A percentile compares a stretch with the other conserved stretches of the same genome.
Evolutionary conservation across 1,140 invertebrate genomes (phyloP).

Genomic region (Atta cephalotes): DNA sequence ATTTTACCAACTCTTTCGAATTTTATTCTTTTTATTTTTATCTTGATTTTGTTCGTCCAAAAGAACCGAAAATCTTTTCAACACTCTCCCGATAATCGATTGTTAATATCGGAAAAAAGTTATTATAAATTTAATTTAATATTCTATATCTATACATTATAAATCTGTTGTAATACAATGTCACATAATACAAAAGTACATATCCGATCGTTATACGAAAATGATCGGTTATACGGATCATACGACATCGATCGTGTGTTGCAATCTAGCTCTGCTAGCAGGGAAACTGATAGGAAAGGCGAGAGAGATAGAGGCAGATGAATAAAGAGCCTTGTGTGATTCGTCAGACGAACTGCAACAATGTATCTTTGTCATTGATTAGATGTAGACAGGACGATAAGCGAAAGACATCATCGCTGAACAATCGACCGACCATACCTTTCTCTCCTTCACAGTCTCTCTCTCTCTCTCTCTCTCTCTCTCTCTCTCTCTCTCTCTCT

Average conservation of each 20-base stretch:
- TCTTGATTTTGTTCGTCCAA: background rate
- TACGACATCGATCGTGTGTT: slow-evolving; percentile 17
- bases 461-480: background rate
- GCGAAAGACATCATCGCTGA: slow-evolving; percentile 55
- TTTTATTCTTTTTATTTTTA: slow-evolving; percentile 15
- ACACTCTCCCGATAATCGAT: slow-evolving; percentile 4
- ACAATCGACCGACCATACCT: slow-evolving; percentile 24
- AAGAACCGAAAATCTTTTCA: background rate
- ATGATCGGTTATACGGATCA: slow-evolving; percentile 43
- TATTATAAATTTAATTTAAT: background rate
- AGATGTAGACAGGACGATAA: slow-evolving; percentile 80
- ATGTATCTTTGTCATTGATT: slow-evolving; percentile 82
- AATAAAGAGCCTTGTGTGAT: slow-evolving; percentile 70
- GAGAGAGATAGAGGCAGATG: slow-evolving; percentile 28
- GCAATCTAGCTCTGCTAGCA: background rate
- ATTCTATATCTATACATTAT: no score
- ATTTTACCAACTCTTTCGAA: slow-evolving; percentile 24
- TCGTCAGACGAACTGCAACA: slow-evolving; percentile 77
- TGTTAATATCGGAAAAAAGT: background rate
- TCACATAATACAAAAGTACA: slow-evolving; percentile 8
- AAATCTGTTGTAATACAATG: slow-evolving; percentile 8
- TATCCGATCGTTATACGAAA: background rate
- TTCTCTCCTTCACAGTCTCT: background rate
- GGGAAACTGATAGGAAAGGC: background rate
- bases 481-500: background rate